Percentiles rank a stretch among this genome's conserved stretches.
Evolutionary conservation across 2,888 invertebrate species (phyloP).

Genomic region (Xylophagus ater): DNA sequence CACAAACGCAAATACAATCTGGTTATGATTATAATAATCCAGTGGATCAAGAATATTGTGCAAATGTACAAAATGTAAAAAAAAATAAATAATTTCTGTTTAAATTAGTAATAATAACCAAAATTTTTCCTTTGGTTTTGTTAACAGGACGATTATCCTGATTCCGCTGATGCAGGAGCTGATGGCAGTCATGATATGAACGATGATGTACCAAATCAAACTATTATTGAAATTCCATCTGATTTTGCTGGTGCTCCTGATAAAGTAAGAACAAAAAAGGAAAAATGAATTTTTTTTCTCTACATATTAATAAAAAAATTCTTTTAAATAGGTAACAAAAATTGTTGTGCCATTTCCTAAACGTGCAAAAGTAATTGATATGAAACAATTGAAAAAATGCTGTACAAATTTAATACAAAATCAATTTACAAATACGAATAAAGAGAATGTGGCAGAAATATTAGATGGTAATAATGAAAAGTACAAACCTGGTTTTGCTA

Average conservation of each 20-base stretch:
- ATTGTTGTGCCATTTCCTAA: constrained; percentile 68
- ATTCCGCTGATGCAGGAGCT: constrained; percentile 15
- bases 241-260: constrained; percentile 58
- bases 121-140: constrained; percentile 8
- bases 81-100: too few species aligned
- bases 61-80: constrained; percentile 25
- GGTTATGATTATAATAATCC: constrained; percentile 46
- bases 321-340: constrained; percentile 49
- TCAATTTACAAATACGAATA: constrained; percentile 20
- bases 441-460: constrained; percentile 21
- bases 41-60: constrained; percentile 45
- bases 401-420: constrained; percentile 56
- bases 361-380: constrained; percentile 76
- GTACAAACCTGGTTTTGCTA: constrained; percentile 39
- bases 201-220: constrained; percentile 28
- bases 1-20: constrained; percentile 15
- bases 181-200: constrained; percentile 31
- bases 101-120: too few species aligned
- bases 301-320: too few species aligned
- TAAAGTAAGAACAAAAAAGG: constrained; percentile 29
- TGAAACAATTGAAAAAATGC: constrained; percentile 67
- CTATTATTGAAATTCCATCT: constrained; percentile 38
- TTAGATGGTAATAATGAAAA: constrained; percentile 23
- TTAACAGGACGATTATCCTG: constrained; percentile 17
- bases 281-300: too few species aligned